Conservation (phyloP, 1,140 invertebrate genomes). For the Proctacanthus coquilletti region DNA sequence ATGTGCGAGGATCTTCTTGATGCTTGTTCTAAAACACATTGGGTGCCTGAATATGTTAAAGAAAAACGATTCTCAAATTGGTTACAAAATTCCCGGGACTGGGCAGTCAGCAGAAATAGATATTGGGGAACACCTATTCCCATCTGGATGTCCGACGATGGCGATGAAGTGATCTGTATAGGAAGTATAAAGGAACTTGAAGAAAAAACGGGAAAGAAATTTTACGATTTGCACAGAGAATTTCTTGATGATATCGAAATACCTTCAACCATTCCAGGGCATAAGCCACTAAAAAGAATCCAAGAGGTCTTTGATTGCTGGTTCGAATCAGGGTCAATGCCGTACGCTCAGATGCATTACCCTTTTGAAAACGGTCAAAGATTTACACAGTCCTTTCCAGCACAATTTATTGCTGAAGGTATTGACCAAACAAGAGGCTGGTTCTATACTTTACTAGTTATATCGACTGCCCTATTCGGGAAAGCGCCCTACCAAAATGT, state of each 20-base stretch:
- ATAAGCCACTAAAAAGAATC: conserved; percentile 63
- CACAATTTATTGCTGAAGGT: conserved; percentile 95
- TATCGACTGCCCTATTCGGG: conserved; percentile 84
- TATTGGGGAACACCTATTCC: conserved; percentile 92
- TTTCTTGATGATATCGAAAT: conserved; percentile 82
- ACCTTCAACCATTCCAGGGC: conserved; percentile 63
- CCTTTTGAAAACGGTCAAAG: conserved; percentile 79
- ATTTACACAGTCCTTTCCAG: conserved; percentile 85
- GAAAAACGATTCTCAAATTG: conserved; percentile 36
- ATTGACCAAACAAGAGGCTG: conserved; percentile 96
- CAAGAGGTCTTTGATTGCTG: conserved; percentile 97
- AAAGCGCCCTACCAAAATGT: conserved; percentile 94
- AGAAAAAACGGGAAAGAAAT: conserved; percentile 55
- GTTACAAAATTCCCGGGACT: conserved; percentile 61
- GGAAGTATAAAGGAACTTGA: conserved; percentile 82
- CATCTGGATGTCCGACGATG: conserved; percentile 85
- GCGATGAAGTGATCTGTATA: conserved; percentile 81
- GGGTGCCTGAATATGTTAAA: conserved; percentile 31
- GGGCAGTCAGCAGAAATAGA: conserved; percentile 93
- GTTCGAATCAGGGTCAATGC: conserved; percentile 99
- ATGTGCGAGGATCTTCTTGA: conserved; percentile 59
- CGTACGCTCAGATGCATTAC: conserved; percentile 89
- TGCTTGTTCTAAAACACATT: conserved; percentile 20
- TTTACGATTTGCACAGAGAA: conserved; percentile 87
- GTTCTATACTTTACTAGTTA: conserved; percentile 92